These are phyloP conservation scores for Dicrostonyx torquatus DNA, from an alignment of 2,797 vertebrate species.

Conservation along the genomic window DNA sequence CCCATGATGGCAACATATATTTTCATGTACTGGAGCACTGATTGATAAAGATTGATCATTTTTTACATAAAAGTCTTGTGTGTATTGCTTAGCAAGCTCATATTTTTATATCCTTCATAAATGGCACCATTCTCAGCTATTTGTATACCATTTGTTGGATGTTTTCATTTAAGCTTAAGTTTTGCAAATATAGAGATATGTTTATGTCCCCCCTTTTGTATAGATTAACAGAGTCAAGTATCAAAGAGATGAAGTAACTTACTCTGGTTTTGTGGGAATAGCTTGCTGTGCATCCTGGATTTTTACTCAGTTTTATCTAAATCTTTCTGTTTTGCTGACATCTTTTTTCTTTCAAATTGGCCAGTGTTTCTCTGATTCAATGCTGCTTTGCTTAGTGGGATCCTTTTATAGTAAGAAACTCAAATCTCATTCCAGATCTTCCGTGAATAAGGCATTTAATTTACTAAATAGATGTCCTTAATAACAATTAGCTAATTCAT, in stretches of 20 bases:
- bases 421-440: slow-evolving; percentile 19
- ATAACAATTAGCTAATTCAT: slow-evolving; percentile 52
- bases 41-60: neutral
- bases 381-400: slow-evolving; percentile 2
- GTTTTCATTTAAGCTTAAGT: neutral
- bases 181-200: neutral
- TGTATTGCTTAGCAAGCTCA: neutral
- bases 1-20: neutral
- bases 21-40: neutral
- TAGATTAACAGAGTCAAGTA: neutral
- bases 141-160: neutral
- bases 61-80: neutral
- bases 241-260: neutral
- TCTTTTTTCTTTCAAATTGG: slow-evolving; percentile 36
- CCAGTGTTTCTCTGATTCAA: neutral
- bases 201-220: neutral
- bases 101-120: slow-evolving; percentile 20
- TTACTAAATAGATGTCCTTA: slow-evolving; percentile 38
- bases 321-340: slow-evolving; percentile 30
- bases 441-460: slow-evolving; percentile 50
- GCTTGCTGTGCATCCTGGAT: neutral
- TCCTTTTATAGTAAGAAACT: slow-evolving; percentile 36
- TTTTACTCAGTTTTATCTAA: neutral
- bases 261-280: neutral
- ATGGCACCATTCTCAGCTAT: neutral